Conservation (phyloP, 1,140 invertebrate species). For the Leptinotarsa lineolata region DNA sequence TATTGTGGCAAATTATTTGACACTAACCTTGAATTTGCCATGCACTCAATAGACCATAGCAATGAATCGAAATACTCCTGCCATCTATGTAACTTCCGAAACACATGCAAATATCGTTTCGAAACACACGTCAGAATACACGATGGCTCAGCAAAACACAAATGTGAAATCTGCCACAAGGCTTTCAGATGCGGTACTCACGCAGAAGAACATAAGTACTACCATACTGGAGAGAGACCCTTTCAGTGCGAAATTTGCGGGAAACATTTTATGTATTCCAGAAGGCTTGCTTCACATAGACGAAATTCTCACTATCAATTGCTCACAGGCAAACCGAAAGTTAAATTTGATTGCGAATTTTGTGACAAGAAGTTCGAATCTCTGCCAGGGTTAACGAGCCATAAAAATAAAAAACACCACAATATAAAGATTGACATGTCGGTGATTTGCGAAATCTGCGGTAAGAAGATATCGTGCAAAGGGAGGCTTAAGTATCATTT, state of each 20-base stretch:
- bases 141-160: constrained; percentile 38
- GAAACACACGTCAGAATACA: constrained; percentile 42
- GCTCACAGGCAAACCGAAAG: constrained; percentile 19
- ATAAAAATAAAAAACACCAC: constrained; percentile 22
- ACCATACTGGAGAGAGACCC: constrained; percentile 50
- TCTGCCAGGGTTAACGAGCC: constrained; percentile 30
- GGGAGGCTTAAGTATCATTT: constrained; percentile 74
- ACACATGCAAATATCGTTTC: constrained; percentile 55
- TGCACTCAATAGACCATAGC: constrained; percentile 53
- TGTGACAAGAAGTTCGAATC: constrained; percentile 27
- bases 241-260: constrained; percentile 65
- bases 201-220: constrained; percentile 45
- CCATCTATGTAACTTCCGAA: constrained; percentile 55
- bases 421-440: constrained; percentile 20
- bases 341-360: constrained; percentile 50
- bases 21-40: constrained; percentile 44
- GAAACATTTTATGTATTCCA: constrained; percentile 55
- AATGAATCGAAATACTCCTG: constrained; percentile 51
- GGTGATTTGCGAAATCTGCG: constrained; percentile 72
- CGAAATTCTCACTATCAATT: constrained; percentile 3
- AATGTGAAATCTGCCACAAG: constrained; percentile 47
- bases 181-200: constrained; percentile 33
- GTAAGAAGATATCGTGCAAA: constrained; percentile 74
- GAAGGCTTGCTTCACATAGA: constrained; percentile 51
- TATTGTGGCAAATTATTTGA: constrained; percentile 46